Evolutionary conservation across 2,888 invertebrate genomes (phyloP).

Genomic region (Drosophila infuscata): DNA sequence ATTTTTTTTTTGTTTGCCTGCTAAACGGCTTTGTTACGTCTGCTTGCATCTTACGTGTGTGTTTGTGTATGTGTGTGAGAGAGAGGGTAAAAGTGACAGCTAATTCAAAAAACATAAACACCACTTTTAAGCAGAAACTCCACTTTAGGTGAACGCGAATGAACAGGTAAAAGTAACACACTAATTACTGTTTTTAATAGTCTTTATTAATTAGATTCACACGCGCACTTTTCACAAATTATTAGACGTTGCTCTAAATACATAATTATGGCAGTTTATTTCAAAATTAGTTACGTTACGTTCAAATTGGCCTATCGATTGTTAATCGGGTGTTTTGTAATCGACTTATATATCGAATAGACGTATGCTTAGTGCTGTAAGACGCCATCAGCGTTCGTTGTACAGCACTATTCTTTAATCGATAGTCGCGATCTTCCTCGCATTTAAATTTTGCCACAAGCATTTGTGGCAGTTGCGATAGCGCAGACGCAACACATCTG

Average conservation of each 20-base stretch:
- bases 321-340: neutral
- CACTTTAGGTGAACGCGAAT: conserved; percentile 20
- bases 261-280: neutral
- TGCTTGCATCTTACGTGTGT: conserved; percentile 45
- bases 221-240: neutral
- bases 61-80: conserved; percentile 14
- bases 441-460: conserved; percentile 3
- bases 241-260: neutral
- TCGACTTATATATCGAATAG: conserved; percentile 13
- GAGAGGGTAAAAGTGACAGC: conserved; percentile 13
- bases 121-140: conserved; percentile 8
- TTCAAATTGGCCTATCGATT: conserved; percentile 9
- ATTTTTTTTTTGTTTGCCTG: conserved; percentile 47
- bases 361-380: conserved; percentile 14
- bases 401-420: conserved; percentile 1
- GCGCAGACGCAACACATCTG: neutral
- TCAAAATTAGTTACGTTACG: neutral
- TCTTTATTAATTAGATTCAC: neutral
- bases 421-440: neutral
- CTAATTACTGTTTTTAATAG: conserved; percentile 3
- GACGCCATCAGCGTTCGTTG: neutral
- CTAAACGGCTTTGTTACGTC: conserved; percentile 58
- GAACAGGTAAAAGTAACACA: conserved; percentile 1
- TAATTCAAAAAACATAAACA: conserved; percentile 13
- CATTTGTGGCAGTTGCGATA: neutral